Evolutionary conservation across 2,113 vertebrate species (phyloP).

Genomic region (Sardina pilchardus): DNA sequence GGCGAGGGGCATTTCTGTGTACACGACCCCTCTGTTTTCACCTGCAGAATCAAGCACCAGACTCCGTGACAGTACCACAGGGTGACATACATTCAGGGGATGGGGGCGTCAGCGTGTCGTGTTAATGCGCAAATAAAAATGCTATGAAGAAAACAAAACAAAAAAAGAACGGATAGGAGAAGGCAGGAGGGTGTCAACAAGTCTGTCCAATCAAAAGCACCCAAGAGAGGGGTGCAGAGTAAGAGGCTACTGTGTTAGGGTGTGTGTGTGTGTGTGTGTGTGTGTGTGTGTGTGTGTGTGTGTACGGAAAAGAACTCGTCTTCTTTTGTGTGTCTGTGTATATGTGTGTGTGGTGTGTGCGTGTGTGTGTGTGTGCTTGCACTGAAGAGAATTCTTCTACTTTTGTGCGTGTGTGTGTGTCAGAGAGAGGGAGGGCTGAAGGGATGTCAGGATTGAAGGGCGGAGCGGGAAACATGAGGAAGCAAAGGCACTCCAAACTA

Average conservation of each 20-base stretch:
- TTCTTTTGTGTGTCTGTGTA: not conserved
- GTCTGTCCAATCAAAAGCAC: constrained; percentile 33
- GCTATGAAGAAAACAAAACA: not conserved
- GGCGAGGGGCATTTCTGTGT: not conserved
- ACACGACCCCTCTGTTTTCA: not conserved
- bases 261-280: constrained; percentile 34
- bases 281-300: not conserved
- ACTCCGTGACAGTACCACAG: not conserved
- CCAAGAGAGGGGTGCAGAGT: constrained; percentile 33
- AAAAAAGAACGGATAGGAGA: not conserved
- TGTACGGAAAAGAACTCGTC: not conserved
- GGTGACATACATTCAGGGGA: not conserved
- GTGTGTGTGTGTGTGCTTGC: not conserved
- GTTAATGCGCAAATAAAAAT: not conserved
- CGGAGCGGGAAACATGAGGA: constrained; percentile 78
- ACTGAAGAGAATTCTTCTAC: not conserved
- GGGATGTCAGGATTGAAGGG: constrained; percentile 30
- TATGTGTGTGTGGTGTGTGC: not conserved
- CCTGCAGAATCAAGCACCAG: not conserved
- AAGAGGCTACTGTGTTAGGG: constrained; percentile 19
- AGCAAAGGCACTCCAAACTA: constrained; percentile 99
- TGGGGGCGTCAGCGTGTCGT: not conserved
- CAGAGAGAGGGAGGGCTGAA: not conserved
- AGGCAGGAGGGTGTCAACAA: constrained; percentile 16
- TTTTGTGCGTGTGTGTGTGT: not conserved